Evolutionary conservation across 2,797 vertebrate genomes (phyloP), one percentile per base, ranked within the genome.

Genomic region (Crenuchus spilurus): DNA sequence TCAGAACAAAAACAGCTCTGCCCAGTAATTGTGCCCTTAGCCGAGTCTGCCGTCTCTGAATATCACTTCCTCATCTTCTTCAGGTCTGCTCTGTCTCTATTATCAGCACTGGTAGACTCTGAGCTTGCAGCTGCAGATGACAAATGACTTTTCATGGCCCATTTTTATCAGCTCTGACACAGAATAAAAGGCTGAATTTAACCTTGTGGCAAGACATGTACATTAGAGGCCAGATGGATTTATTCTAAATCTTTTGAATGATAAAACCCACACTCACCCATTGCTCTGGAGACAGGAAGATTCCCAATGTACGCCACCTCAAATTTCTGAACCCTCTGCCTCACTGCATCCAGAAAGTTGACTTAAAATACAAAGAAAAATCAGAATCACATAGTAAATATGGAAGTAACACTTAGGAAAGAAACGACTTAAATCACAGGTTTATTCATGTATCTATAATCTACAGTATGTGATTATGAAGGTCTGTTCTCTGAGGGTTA

Each of bases 221-320:
- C n/a, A 46, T 46, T 46, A 20, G n/a, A 7, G 5, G 14, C 16
- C 16, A 2, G 48, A 37, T 24, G 18, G 4, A 14, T 62, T 62
- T 41, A 41, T 62, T 42, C 8, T 2, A 9, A 41, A 7, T 10
- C 49, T 10, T 42, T 33, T 54, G 26, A 63, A 49, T 51, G 51
- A 5, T 35, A 22, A 18, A 60, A 66, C 10, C 8, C 20, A 6
- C 6, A 71, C 78, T 82, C 72, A 98, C 97, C 97, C 95, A 96
- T 96, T 49, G 96, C 94, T 85, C 94, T 93, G 78, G 92, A 93
- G 82, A 98, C 96, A 0, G 96, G 94, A 79, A 96, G 88, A 78
- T 90, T 96, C 33, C 97, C 97, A 0, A 98, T 87, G 80, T 96
- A 98, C 68, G 94, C 88, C 4, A 95, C 95, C 49, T 96, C 91